phyloP scores from a whole-genome alignment of 2,888 invertebrate genomes.

The Latrodectus hesperus region DNA sequence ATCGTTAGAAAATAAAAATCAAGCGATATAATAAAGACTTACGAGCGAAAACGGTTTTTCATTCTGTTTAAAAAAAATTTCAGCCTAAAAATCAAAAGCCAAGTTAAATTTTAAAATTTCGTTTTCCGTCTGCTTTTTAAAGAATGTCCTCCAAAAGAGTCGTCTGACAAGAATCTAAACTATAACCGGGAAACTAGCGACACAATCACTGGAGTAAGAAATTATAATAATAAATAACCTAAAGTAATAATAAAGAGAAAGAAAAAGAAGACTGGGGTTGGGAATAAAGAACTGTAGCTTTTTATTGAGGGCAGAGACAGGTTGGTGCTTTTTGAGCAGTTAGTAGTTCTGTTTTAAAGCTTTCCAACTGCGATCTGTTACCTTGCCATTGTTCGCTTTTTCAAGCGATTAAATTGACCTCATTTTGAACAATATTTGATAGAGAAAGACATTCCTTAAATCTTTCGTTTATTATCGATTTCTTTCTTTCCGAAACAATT shows the following conservation, averaged over 20 bases:
- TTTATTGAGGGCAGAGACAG: slow-evolving; percentile 24
- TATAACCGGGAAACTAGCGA: slow-evolving; percentile 28
- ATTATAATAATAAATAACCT: slow-evolving; percentile 18
- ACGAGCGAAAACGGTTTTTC: neutral
- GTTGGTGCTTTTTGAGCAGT: slow-evolving; percentile 1
- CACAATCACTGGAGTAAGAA: slow-evolving; percentile 11
- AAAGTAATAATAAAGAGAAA: neutral
- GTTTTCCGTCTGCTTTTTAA: slow-evolving; percentile 7
- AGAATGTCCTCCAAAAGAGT: slow-evolving; percentile 19
- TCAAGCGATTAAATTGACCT: slow-evolving; percentile 32
- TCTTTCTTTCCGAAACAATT: too few species aligned
- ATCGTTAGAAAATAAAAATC: too few species aligned
- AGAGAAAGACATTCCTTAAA: too few species aligned
- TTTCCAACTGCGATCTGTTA: neutral
- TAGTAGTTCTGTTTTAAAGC: too few species aligned
- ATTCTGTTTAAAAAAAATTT: slow-evolving; percentile 7
- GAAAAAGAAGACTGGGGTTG: neutral
- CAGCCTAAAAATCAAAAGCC: slow-evolving; percentile 3
- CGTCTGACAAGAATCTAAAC: slow-evolving; percentile 22
- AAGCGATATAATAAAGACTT: too few species aligned
- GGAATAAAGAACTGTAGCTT: neutral
- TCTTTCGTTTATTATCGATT: too few species aligned
- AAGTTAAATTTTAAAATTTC: slow-evolving; percentile 14
- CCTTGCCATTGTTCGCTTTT: slow-evolving; percentile 14
- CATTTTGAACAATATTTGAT: neutral